A percentile compares a stretch with the other conserved stretches of the same genome.
Evolutionary conservation across 2,888 invertebrate genomes (phyloP).

Genomic region (Nomada ruficornis): DNA sequence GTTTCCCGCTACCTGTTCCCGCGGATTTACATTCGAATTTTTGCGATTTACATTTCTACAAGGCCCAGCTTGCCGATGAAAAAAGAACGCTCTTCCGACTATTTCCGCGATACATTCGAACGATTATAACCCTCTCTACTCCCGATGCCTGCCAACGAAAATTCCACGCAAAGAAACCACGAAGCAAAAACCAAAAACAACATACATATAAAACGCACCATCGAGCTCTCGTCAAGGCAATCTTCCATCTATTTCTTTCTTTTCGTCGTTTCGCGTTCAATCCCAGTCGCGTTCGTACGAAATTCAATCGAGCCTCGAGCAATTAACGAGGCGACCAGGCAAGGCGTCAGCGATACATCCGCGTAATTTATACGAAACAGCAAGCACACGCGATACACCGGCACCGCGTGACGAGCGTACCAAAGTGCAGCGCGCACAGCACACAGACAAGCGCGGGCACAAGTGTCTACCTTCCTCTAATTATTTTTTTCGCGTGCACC

Average conservation of each 20-base stretch:
- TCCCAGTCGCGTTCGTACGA: constrained; percentile 12
- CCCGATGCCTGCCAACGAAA: constrained; percentile 1
- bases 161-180: not conserved
- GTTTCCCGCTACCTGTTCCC: constrained; percentile 58
- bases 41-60: constrained; percentile 73
- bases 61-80: constrained; percentile 7
- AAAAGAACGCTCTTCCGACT: constrained; percentile 9
- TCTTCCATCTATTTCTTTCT: not conserved
- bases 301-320: constrained; percentile 37
- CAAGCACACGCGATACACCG: constrained; percentile 28
- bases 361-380: constrained; percentile 58
- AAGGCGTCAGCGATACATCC: constrained; percentile 28
- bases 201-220: constrained; percentile 9
- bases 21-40: constrained; percentile 71
- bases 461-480: constrained; percentile 32
- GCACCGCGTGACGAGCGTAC: constrained; percentile 39
- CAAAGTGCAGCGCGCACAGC: not conserved
- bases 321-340: constrained; percentile 39
- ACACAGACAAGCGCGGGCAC: not conserved
- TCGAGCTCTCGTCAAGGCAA: not conserved
- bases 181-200: not conserved
- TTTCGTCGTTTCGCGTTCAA: not conserved
- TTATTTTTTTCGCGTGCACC: constrained; percentile 67
- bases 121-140: constrained; percentile 32
- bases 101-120: constrained; percentile 26